Evolutionary conservation across 2,797 vertebrate genomes (phyloP).

Genomic region (Danio choprae): DNA sequence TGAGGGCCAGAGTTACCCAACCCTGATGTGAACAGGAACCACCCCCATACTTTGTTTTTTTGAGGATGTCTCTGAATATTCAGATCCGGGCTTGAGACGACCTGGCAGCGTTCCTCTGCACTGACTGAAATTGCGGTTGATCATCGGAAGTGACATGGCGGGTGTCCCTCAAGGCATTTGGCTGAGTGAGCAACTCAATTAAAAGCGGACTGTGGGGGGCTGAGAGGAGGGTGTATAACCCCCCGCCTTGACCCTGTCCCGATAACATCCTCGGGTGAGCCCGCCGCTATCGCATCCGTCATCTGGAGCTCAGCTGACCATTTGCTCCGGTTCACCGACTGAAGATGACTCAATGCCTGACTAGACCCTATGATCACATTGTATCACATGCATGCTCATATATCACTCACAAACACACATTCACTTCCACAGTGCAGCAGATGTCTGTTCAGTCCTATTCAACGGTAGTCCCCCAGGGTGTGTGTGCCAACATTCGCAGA

Average conservation of each 20-base stretch:
- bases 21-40: background rate
- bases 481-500: conserved; percentile 23
- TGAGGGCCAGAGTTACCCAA: background rate
- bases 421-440: conserved; percentile 70
- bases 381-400: conserved; percentile 61
- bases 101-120: conserved; percentile 74
- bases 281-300: conserved; percentile 61
- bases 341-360: conserved; percentile 74
- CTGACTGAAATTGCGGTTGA: conserved; percentile 81
- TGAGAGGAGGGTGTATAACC: conserved; percentile 52
- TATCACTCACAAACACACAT: conserved; percentile 41
- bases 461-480: conserved; percentile 26
- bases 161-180: conserved; percentile 75
- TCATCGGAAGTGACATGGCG: conserved; percentile 81
- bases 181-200: conserved; percentile 84
- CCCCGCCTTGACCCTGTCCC: conserved; percentile 58
- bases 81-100: conserved; percentile 70
- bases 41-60: conserved; percentile 54
- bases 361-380: conserved; percentile 58
- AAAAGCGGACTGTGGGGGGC: conserved; percentile 78
- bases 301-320: conserved; percentile 73
- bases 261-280: conserved; percentile 66
- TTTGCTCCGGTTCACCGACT: conserved; percentile 77
- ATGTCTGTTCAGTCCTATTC: conserved; percentile 46
- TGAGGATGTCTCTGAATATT: conserved; percentile 72